These are phyloP conservation scores for Cyphomyrus plagiostoma DNA, from an alignment of 2,113 vertebrate genomes.

Conservation along the genomic window DNA sequence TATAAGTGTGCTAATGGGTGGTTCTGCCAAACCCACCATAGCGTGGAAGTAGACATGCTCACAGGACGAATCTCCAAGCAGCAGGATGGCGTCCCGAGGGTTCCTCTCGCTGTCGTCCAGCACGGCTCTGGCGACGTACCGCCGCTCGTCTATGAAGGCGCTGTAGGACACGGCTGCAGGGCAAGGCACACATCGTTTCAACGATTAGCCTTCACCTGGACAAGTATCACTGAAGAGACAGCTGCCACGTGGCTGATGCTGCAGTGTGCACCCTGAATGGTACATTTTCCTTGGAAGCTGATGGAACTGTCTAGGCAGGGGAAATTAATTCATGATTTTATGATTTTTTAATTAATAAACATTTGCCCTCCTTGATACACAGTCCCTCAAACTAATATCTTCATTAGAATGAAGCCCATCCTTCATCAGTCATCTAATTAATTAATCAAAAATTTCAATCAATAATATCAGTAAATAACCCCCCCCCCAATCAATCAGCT, in stretches of 20 bases:
- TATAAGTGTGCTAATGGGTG: neutral
- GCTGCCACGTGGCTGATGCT: neutral
- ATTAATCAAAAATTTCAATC: neutral
- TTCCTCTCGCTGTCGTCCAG: conserved; percentile 68
- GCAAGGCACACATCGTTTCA: neutral
- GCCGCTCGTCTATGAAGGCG: conserved; percentile 70
- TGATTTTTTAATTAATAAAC: neutral
- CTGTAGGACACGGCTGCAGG: conserved; percentile 66
- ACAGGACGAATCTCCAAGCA: conserved; percentile 53
- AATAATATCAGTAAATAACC: neutral
- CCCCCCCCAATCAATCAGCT: neutral
- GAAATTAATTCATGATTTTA: neutral
- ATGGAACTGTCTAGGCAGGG: neutral
- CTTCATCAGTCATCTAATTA: neutral
- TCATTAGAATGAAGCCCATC: neutral
- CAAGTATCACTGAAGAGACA: neutral
- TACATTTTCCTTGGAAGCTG: neutral
- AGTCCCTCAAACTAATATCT: neutral
- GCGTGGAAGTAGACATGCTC: conserved; percentile 73
- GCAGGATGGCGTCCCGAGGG: conserved; percentile 47
- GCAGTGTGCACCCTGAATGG: neutral
- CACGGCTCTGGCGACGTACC: conserved; percentile 70
- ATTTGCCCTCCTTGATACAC: neutral
- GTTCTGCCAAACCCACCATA: conserved; percentile 63
- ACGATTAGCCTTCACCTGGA: neutral